A percentile compares a stretch with the other conserved stretches of the same genome.
phyloP scores from a whole-genome alignment of 2,797 vertebrate genomes.

The Xiphorhynchus erythropygius region DNA sequence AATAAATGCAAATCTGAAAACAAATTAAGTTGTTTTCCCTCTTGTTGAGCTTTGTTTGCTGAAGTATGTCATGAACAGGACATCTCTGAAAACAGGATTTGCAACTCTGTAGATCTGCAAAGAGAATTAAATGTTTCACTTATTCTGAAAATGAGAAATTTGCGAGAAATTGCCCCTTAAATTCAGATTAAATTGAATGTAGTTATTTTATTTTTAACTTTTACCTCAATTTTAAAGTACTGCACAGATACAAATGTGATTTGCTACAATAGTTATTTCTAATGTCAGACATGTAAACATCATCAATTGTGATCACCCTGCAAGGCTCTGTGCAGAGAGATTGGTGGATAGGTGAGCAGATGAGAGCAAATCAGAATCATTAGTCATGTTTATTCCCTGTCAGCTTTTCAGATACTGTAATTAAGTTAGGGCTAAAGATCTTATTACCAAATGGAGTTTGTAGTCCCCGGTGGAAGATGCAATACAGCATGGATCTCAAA shows the following conservation, averaged over 20 bases:
- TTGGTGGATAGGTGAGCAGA: not conserved
- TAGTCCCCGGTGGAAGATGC: not conserved
- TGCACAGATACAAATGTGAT: not conserved
- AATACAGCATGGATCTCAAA: not conserved
- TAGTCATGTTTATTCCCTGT: constrained; percentile 36
- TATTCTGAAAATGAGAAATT: not conserved
- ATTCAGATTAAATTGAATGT: not conserved
- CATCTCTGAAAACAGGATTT: not conserved
- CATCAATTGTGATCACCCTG: not conserved
- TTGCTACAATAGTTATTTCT: constrained; percentile 27
- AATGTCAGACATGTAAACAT: constrained; percentile 6
- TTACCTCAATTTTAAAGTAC: constrained; percentile 26
- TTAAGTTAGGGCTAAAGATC: constrained; percentile 26
- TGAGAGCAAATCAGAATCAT: constrained; percentile 26
- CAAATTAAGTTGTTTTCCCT: constrained; percentile 6
- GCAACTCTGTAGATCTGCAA: not conserved
- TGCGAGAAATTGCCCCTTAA: not conserved
- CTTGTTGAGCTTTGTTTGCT: not conserved
- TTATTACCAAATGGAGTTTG: not conserved
- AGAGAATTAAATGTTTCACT: constrained; percentile 23
- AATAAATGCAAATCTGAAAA: constrained; percentile 55
- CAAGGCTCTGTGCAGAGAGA: not conserved
- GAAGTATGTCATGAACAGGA: not conserved
- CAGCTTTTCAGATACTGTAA: constrained; percentile 28
- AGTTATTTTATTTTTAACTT: not conserved